Percentiles rank a stretch among this genome's conserved stretches.
Conservation (phyloP, 2,888 invertebrate species). For the Eupithecia pulchellata region DNA sequence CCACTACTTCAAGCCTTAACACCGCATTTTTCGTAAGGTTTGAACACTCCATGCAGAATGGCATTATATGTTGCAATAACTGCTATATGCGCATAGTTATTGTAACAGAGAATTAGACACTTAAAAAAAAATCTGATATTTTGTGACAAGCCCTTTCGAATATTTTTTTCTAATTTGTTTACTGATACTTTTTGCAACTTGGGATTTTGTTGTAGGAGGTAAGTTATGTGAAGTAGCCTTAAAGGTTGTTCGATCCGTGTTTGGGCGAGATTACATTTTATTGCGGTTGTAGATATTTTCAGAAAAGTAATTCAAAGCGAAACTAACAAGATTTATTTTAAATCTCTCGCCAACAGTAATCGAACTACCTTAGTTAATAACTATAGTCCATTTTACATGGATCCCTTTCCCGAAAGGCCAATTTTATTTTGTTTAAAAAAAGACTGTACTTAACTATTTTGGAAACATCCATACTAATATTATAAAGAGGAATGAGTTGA, state of each 20-base stretch:
- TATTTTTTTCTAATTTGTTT: neutral
- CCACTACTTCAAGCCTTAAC: no score
- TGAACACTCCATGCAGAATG: neutral
- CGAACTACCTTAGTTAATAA: neutral
- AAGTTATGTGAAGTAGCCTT: neutral
- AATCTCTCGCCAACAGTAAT: neutral
- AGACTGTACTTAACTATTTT: neutral
- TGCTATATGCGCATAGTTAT: no score
- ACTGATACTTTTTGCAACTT: neutral
- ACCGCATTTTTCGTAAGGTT: no score
- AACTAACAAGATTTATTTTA: no score
- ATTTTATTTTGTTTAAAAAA: neutral
- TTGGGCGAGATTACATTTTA: neutral
- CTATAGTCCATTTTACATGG: neutral
- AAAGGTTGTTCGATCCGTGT: neutral
- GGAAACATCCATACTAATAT: no score
- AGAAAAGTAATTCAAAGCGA: neutral
- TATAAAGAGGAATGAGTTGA: no score
- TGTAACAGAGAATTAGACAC: neutral
- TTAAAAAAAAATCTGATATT: neutral
- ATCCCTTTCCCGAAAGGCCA: neutral
- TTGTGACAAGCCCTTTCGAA: neutral
- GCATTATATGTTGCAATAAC: neutral
- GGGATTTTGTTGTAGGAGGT: constrained; percentile 6
- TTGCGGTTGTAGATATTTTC: neutral